Evolutionary conservation across 2,888 invertebrate species (phyloP).

Genomic region (Lasioglossum vierecki): DNA sequence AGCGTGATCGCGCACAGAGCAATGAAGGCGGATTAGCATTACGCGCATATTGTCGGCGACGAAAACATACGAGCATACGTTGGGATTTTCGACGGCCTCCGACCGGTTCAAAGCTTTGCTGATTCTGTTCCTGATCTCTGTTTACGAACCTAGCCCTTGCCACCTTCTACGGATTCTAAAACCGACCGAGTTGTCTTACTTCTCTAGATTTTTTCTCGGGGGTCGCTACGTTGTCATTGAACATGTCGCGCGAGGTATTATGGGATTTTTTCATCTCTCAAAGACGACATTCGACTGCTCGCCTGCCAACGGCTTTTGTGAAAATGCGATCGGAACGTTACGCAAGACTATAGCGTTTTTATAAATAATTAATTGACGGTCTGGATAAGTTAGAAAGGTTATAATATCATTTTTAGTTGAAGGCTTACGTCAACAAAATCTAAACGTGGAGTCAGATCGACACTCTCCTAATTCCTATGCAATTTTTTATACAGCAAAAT

Average conservation of each 20-base stretch:
- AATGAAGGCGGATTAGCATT: constrained; percentile 80
- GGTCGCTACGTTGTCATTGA: constrained; percentile 11
- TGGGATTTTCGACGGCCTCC: constrained; percentile 68
- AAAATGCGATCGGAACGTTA: not conserved
- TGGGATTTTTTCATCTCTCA: not conserved
- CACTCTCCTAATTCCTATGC: not conserved
- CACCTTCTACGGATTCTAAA: constrained; percentile 40
- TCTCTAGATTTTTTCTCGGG: constrained; percentile 2
- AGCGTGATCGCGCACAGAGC: constrained; percentile 45
- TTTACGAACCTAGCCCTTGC: constrained; percentile 67
- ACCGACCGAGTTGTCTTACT: not conserved
- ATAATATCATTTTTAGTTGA: not conserved
- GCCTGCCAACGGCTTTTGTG: not conserved
- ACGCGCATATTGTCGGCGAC: constrained; percentile 74
- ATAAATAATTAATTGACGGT: not conserved
- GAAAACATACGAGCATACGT: constrained; percentile 71
- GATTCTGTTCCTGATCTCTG: constrained; percentile 72
- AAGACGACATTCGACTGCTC: not conserved
- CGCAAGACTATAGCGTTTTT: not conserved
- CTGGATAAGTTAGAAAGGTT: not conserved
- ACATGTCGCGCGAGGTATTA: not conserved
- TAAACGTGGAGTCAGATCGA: not conserved
- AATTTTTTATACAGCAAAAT: too few relatives aligned
- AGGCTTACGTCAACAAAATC: not conserved
- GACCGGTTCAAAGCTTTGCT: constrained; percentile 67